Conservation (phyloP, 2,797 vertebrate species). For the Remorina albescens region DNA sequence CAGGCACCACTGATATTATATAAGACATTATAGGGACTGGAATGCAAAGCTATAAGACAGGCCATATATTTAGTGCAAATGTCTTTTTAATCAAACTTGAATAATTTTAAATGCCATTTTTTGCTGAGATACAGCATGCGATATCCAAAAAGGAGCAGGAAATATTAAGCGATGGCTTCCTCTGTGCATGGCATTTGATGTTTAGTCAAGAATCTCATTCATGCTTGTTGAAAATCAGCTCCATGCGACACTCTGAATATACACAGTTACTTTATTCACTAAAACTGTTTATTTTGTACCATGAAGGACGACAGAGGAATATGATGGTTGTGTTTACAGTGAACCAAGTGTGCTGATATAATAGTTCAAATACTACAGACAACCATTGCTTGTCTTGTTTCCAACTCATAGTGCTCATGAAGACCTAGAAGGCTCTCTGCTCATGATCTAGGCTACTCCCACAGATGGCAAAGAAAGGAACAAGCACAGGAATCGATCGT, state of each 20-base stretch:
- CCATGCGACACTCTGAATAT: neutral
- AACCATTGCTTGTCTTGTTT: slow-evolving; percentile 12
- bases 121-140: slow-evolving; percentile 5
- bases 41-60: slow-evolving; percentile 2
- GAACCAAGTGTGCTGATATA: slow-evolving; percentile 2
- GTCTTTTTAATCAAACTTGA: neutral
- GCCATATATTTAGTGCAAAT: neutral
- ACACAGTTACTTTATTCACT: neutral
- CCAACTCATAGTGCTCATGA: slow-evolving; percentile 31
- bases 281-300: slow-evolving; percentile 5
- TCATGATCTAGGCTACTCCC: slow-evolving; percentile 44
- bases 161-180: neutral
- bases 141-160: slow-evolving; percentile 9
- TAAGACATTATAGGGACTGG: neutral
- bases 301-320: neutral
- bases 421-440: slow-evolving; percentile 36
- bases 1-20: neutral
- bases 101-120: slow-evolving; percentile 9
- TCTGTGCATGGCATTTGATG: neutral
- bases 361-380: slow-evolving; percentile 11
- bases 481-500: slow-evolving; percentile 13
- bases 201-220: neutral
- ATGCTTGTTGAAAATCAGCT: neutral
- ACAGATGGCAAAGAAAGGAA: slow-evolving; percentile 42
- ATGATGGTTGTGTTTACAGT: slow-evolving; percentile 13